A percentile compares a stretch with the other conserved stretches of the same genome.
These are phyloP conservation scores for Drosophila cognata DNA, from an alignment of 2,888 invertebrate genomes.

Conservation along the genomic window DNA sequence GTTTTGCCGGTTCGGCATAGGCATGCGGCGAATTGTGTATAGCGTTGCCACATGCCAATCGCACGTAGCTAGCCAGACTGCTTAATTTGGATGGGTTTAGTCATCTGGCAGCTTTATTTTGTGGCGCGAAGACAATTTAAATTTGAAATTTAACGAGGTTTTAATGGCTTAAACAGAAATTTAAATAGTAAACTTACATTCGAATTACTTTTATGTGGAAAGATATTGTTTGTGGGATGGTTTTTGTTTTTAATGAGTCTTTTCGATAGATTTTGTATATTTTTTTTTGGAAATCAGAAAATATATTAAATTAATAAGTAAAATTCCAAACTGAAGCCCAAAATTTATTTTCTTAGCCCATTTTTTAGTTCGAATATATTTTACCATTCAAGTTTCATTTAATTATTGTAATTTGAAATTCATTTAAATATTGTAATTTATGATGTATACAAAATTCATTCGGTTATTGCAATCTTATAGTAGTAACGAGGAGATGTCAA, in stretches of 20 bases:
- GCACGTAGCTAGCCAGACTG: constrained; percentile 12
- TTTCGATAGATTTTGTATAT: neutral
- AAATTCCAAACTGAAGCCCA: neutral
- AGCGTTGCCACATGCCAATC: constrained; percentile 2
- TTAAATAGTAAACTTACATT: neutral
- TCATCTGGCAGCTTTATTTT: constrained; percentile 5
- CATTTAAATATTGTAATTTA: neutral
- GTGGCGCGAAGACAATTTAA: neutral
- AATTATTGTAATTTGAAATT: neutral
- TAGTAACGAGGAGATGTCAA: neutral
- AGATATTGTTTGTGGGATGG: neutral
- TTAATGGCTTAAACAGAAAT: neutral
- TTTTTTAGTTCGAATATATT: neutral
- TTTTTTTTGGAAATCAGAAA: neutral
- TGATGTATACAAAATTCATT: neutral
- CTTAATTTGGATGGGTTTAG: neutral
- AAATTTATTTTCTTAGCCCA: neutral
- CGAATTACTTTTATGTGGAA: neutral
- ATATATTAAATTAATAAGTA: neutral
- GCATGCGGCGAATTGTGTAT: neutral
- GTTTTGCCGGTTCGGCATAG: neutral
- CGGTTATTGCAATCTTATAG: neutral
- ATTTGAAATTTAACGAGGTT: constrained; percentile 1
- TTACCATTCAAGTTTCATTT: neutral
- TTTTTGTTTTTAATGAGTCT: neutral